Base-by-base conservation (phyloP, 2,888 invertebrate genomes). In the Drosophila rubida region DNA sequence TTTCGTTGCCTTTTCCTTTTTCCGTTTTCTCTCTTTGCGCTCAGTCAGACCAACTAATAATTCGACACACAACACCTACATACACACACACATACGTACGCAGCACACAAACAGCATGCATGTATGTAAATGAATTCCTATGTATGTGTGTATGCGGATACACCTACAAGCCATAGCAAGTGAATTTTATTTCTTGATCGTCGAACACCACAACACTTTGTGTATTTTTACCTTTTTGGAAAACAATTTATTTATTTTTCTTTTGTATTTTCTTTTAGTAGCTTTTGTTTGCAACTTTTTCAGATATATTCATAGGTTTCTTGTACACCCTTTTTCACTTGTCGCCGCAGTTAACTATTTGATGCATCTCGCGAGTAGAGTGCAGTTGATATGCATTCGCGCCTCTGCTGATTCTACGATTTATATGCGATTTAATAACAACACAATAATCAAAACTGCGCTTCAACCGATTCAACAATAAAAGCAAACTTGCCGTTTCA, bases 341-440 rank as follows among this genome's bases (percentile, higher is more conserved):
- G 68, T 63, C 64, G 64, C 60, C 64, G 64, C 62, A 67, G 63
- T 70, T 75, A 63, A 69, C 55, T 53, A 50, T 64, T 59, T 69
- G 61, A 77, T 75, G 79, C 85, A 84, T 84, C 41, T 78, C 85
- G 65, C 75, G 67, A 55, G 25, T 23, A 55, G 25, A 19, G 50
- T 37, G 44, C 58, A 39, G 41, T 48, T 54, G 48, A 62, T 60
- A 53, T 60, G 51, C 67, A 73, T 73, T 73, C 55, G 74, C 55
- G 74, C 58, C 48, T 11, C 13, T 46, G 42, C 27, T 37, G 44
- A 7, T 6, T 25, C 32, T 4, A 32, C 32, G 32, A 41, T 63
- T 44, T 64, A n/a, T 44, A 32, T 65, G 42, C 8, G 44, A 48
- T 62, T 61, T n/a, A 66, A 41, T 51, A 45, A 62, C 32, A 59